Conservation (phyloP, 2,113 vertebrate species). For the Malurus cyaneus region DNA sequence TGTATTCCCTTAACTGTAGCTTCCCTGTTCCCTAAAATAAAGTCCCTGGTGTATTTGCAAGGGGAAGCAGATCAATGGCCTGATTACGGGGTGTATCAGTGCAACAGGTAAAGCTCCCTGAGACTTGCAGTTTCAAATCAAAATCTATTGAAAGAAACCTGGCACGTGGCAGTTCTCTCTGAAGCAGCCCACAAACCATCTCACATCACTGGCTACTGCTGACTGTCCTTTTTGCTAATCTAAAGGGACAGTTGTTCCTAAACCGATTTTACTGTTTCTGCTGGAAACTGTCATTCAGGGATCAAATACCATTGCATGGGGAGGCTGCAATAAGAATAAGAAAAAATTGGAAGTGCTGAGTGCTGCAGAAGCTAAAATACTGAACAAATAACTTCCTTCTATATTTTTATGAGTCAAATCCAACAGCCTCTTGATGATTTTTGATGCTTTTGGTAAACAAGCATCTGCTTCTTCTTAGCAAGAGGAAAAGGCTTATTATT, state of each 20-base stretch:
- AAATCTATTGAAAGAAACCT: conserved; percentile 1
- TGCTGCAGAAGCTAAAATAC: conserved; percentile 47
- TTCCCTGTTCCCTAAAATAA: neutral
- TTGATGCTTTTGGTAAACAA: conserved; percentile 61
- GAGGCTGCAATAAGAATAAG: neutral
- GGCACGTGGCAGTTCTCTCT: neutral
- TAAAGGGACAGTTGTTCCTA: neutral
- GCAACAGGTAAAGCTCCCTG: neutral
- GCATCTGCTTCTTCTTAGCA: conserved; percentile 69
- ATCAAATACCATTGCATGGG: neutral
- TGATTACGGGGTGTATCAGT: neutral
- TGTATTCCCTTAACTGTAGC: neutral
- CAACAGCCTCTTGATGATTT: conserved; percentile 53
- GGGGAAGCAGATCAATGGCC: neutral
- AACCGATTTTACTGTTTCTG: neutral
- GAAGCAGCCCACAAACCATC: neutral
- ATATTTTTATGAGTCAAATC: conserved; percentile 37
- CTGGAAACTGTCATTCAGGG: conserved; percentile 1
- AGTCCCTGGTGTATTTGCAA: accelerated
- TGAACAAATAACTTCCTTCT: conserved; percentile 50
- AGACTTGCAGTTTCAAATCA: neutral
- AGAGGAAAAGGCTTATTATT: conserved; percentile 65
- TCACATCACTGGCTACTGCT: neutral
- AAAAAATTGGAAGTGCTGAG: conserved; percentile 30
- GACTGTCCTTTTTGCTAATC: neutral